phyloP scores from a whole-genome alignment of 2,797 vertebrate species.

The Selene dorsalis region DNA sequence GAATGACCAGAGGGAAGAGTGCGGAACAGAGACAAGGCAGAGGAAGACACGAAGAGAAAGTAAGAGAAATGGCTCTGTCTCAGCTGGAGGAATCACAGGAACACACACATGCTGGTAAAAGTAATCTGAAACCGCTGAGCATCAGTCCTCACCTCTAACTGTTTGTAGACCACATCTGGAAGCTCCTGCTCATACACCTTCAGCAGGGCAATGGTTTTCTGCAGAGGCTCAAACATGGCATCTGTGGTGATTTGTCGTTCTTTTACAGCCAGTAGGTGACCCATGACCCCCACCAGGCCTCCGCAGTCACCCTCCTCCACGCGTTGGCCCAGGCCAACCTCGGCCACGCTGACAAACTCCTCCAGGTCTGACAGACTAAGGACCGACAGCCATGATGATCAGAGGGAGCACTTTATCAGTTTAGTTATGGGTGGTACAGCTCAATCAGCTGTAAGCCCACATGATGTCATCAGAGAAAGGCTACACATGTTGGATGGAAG shows the following conservation, averaged over 20 bases:
- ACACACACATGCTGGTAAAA: slow-evolving; percentile 14
- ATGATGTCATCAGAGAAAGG: too few relatives aligned
- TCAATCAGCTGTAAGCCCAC: too few relatives aligned
- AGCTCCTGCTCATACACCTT: slow-evolving; percentile 91
- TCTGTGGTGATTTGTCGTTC: slow-evolving; percentile 88
- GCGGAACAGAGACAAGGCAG: slow-evolving; percentile 7
- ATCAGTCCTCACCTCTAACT: slow-evolving; percentile 87
- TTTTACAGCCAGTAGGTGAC: slow-evolving; percentile 90
- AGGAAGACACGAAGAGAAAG: slow-evolving; percentile 31
- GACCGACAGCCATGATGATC: neutral
- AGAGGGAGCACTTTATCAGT: too few relatives aligned
- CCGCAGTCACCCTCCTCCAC: slow-evolving; percentile 88
- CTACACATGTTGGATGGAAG: too few relatives aligned
- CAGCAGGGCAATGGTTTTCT: slow-evolving; percentile 91
- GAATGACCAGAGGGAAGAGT: slow-evolving; percentile 22
- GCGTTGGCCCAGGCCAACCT: slow-evolving; percentile 83
- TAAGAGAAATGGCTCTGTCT: slow-evolving; percentile 28
- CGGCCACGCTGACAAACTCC: slow-evolving; percentile 82
- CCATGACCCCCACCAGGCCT: slow-evolving; percentile 90
- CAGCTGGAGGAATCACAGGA: slow-evolving; percentile 10
- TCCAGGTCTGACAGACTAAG: slow-evolving; percentile 91
- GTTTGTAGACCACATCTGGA: slow-evolving; percentile 88
- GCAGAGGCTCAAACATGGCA: slow-evolving; percentile 94
- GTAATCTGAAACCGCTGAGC: slow-evolving; percentile 15
- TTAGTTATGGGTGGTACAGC: too few relatives aligned